Evolutionary conservation across 2,113 vertebrate species (phyloP), one percentile per base, ranked within the genome.

Genomic region (Prunella fulvescens): DNA sequence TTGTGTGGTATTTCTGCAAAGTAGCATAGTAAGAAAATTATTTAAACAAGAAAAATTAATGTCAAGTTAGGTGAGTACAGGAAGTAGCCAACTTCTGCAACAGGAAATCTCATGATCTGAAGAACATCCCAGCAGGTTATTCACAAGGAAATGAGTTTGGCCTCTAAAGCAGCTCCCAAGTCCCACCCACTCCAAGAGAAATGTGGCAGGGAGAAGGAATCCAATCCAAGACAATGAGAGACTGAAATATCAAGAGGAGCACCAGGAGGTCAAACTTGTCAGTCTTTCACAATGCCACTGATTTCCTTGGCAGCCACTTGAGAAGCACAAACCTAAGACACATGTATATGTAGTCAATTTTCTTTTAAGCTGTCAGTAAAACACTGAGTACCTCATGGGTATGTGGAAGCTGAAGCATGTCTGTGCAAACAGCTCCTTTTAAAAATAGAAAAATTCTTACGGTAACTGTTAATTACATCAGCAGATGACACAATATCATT

Each of bases 41-140:
- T 76, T 79, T 79, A 65, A 90, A 33, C 26, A 51, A 45, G 57
- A 77, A 81, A 39, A 69, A 79, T 79, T 61, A 42, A 35, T 26
- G 19, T 61, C 50, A 81, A 61, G 23, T 39, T 44, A 69, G n/a
- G 20, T 33, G 23, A 80, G 11, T 20, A 61, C 22, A 16, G 26
- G 62, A 90, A 73, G 42, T 6, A 73, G 22, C 13, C 50, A 33
- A 12, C 3, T 3, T 28, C n/a, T 66, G 37, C 39, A 90, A 64
- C 9, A 39, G 37, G 17, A 88, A 44, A 18, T 10, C 19, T n/a
- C 4, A 1, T 35, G n/a, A 37, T 44, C 20, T 35, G 5, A 0
- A 0, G 47, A 57, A 23, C 20, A 70, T 17, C 11, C 24, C 54
- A 82, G 40, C 25, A 72, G n/a, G 25, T 79, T 56, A 53, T 29